phyloP scores from a whole-genome alignment of 2,113 vertebrate species.

The Bufo gargarizans region DNA sequence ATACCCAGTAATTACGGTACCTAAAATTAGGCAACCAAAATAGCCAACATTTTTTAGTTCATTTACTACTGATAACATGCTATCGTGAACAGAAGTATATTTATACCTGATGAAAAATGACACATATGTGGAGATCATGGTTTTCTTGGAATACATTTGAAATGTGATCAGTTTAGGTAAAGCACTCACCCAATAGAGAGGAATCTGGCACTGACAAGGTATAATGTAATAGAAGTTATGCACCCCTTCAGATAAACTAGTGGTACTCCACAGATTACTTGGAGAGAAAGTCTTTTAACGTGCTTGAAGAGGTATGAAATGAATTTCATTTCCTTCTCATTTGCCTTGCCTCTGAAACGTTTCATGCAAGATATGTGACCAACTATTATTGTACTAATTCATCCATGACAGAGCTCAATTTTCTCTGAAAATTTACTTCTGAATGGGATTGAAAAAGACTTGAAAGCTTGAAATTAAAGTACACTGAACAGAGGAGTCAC shows the following conservation, averaged over 20 bases:
- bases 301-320: conserved; percentile 99
- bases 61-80: neutral
- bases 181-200: conserved; percentile 81
- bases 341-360: conserved; percentile 93
- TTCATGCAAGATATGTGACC: conserved; percentile 96
- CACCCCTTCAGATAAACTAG: conserved; percentile 83
- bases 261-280: conserved; percentile 85
- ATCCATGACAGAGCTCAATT: conserved; percentile 99
- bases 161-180: conserved; percentile 76
- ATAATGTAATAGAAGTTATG: conserved; percentile 84
- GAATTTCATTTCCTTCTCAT: conserved; percentile 96
- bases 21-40: neutral
- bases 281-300: conserved; percentile 86
- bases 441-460: conserved; percentile 82
- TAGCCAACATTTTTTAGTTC: neutral
- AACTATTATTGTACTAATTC: conserved; percentile 98
- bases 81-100: neutral
- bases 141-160: conserved; percentile 38
- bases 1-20: neutral
- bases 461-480: conserved; percentile 86
- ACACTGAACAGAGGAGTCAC: conserved; percentile 79
- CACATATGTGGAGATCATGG: neutral
- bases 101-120: neutral
- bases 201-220: conserved; percentile 81
- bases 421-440: conserved; percentile 93